phyloP scores from a whole-genome alignment of 1,140 invertebrate genomes.

The Hesperophylax magnus region DNA sequence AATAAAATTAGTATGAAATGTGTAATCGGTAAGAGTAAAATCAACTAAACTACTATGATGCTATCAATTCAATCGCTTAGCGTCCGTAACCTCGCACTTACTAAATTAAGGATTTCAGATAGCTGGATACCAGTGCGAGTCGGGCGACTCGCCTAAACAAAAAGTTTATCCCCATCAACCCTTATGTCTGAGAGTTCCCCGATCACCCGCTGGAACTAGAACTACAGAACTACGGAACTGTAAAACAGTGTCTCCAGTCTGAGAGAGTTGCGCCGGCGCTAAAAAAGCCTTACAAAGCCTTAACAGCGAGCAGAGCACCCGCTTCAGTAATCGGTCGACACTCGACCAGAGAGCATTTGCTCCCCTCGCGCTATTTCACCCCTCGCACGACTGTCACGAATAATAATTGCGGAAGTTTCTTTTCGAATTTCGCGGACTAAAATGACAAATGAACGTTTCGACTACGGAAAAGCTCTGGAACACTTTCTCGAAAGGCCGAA shows the following conservation, averaged over 20 bases:
- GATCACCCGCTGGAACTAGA: slow-evolving; percentile 3
- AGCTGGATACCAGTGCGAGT: slow-evolving; percentile 27
- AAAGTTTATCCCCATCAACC: slow-evolving; percentile 35
- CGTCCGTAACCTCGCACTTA: slow-evolving; percentile 15
- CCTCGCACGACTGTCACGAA: not conserved
- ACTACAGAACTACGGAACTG: too few species aligned
- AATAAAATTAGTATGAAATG: too few species aligned
- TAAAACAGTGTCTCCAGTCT: too few species aligned
- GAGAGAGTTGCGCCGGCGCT: slow-evolving; percentile 34
- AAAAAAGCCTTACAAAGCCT: slow-evolving; percentile 26
- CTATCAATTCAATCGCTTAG: too few species aligned
- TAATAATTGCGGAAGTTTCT: slow-evolving; percentile 16
- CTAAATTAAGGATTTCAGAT: slow-evolving; percentile 42
- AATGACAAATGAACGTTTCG: slow-evolving; percentile 41
- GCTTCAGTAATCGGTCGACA: slow-evolving; percentile 39
- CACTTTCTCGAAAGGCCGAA: slow-evolving; percentile 27
- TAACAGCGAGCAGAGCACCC: not conserved
- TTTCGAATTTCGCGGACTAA: slow-evolving; percentile 27
- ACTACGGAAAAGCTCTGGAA: slow-evolving; percentile 10
- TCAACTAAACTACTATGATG: too few species aligned
- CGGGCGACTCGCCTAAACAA: slow-evolving; percentile 28
- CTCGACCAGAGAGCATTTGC: slow-evolving; percentile 3
- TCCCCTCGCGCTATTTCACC: not conserved
- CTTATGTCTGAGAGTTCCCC: slow-evolving; percentile 23
- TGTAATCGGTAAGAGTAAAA: too few species aligned